Percentiles rank a stretch among this genome's conserved stretches.
Conservation (phyloP, 2,888 invertebrate genomes). For the Parnassius orleans region DNA sequence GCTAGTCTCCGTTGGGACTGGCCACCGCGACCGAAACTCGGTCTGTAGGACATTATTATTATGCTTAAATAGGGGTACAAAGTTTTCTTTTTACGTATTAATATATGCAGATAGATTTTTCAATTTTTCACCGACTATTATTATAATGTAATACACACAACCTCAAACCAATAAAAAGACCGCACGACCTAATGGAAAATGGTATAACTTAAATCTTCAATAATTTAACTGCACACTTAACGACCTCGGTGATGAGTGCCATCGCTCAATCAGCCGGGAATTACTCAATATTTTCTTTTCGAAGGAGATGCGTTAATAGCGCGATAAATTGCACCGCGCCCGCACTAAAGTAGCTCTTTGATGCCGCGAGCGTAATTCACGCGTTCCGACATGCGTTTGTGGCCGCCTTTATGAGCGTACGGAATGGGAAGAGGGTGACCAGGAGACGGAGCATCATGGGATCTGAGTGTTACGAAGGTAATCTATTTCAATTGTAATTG, state of each 20-base stretch:
- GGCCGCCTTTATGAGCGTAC: conserved; percentile 29
- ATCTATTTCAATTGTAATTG: too few species aligned
- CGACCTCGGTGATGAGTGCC: conserved; percentile 7
- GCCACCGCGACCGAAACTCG: too few species aligned
- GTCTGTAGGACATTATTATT: too few species aligned
- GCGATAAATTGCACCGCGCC: conserved; percentile 30
- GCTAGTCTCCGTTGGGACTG: too few species aligned
- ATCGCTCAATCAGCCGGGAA: conserved; percentile 24
- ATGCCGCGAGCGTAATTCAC: conserved; percentile 40
- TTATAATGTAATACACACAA: too few species aligned
- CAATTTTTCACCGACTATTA: too few species aligned
- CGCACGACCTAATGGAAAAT: too few species aligned
- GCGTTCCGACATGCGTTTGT: conserved; percentile 30
- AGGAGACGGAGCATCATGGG: neutral
- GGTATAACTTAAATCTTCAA: conserved; percentile 11
- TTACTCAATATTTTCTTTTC: conserved; percentile 28
- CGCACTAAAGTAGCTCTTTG: conserved; percentile 42
- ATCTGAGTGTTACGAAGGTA: neutral
- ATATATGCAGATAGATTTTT: too few species aligned
- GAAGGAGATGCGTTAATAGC: conserved; percentile 27
- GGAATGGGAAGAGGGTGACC: conserved; percentile 7
- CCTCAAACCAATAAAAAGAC: too few species aligned
- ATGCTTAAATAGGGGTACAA: too few species aligned
- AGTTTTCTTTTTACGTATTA: too few species aligned
- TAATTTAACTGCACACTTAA: conserved; percentile 13